Base-by-base conservation (phyloP, 2,113 vertebrate genomes). In the Athene noctua region DNA sequence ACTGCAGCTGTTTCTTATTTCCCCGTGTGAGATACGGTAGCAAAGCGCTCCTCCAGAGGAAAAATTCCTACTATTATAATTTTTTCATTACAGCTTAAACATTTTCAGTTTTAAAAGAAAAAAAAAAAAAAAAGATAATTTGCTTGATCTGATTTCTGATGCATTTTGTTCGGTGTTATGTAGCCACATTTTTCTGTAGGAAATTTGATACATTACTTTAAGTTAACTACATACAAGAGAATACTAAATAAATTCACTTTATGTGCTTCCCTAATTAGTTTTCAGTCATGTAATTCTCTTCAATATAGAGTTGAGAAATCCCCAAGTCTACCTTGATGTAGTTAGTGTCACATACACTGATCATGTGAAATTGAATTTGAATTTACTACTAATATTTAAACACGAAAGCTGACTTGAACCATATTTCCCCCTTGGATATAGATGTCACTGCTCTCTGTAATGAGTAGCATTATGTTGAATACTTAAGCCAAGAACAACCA, bases 301-400 rank as follows among this genome's bases (percentile, higher is more conserved):
- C 93, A 91, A 49, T 95, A 92, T 38, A 79, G 91, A 97, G 88
- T 51, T 77, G 88, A 97, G 94, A 94, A 97, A 96, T 97, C 92
- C 96, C 96, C 92, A 97, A 94, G 94, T 94, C 92, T 97, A 97
- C 94, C 85, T 92, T 98, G 96, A 97, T 97, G 95, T 97, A 97
- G 95, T 97, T 97, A 97, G 90, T 94, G 90, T 97, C 96, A 85
- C 95, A 96, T 95, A 96, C 95, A 94, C 88, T 95, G 94, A 97
- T 96, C 95, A 98, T 68, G 88, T 96, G 97, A 97, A 97, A 97
- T 96, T 97, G 95, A 97, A 97, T 96, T 97, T 96, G 96, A 97
- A 98, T 97, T 97, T 96, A 96, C 88, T 96, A 97, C 88, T 97
- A 96, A 97, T 97, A 97, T 97, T 97, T 98, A 97, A 97, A 96